phyloP scores from a whole-genome alignment of 2,888 invertebrate species.

The Trisateles emortualis region DNA sequence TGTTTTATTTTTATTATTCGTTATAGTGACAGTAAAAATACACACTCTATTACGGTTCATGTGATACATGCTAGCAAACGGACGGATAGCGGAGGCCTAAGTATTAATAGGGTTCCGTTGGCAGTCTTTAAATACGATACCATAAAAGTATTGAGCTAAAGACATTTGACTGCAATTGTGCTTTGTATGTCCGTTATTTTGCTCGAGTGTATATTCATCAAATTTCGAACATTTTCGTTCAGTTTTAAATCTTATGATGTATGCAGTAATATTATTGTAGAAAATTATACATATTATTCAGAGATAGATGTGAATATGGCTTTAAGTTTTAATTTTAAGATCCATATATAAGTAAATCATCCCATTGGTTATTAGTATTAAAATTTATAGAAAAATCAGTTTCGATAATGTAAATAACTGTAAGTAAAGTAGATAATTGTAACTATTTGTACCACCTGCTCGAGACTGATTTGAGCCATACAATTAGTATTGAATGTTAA shows the following conservation, averaged over 20 bases:
- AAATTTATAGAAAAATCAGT: slow-evolving; percentile 55
- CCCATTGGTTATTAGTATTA: slow-evolving; percentile 47
- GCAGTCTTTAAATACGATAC: no score
- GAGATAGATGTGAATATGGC: slow-evolving; percentile 46
- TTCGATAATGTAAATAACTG: slow-evolving; percentile 68
- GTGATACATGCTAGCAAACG: no score
- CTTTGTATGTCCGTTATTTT: no score
- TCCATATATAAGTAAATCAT: slow-evolving; percentile 31
- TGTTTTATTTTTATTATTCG: no score
- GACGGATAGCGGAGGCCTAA: no score
- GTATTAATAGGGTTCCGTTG: no score
- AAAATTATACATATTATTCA: slow-evolving; percentile 25
- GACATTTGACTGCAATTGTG: no score
- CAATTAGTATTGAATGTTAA: slow-evolving; percentile 56
- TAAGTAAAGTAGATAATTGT: slow-evolving; percentile 54
- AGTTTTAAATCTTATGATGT: slow-evolving; percentile 1
- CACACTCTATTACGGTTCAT: no score
- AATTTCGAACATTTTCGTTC: neutral
- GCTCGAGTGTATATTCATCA: no score
- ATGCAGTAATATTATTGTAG: slow-evolving; percentile 3
- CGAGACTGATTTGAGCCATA: slow-evolving; percentile 82
- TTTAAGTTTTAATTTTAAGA: slow-evolving; percentile 60
- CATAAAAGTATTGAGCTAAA: no score
- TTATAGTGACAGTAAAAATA: no score
- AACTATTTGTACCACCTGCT: slow-evolving; percentile 62